phyloP scores from a whole-genome alignment of 2,888 invertebrate genomes.

The Synanthedon formicaeformis region DNA sequence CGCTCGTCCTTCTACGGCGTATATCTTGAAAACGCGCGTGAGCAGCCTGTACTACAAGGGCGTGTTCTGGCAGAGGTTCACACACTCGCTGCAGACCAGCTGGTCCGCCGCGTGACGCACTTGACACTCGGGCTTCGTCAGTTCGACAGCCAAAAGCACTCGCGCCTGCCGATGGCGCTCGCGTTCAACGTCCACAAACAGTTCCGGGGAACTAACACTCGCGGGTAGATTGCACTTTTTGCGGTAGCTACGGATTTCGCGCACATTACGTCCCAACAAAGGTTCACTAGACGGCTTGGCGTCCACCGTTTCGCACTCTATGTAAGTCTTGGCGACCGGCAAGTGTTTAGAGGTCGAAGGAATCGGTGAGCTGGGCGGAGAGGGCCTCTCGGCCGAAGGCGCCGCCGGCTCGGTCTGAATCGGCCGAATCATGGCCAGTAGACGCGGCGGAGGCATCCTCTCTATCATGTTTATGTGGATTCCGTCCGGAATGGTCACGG shows the following conservation, averaged over 20 bases:
- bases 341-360: conserved; percentile 24
- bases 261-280: conserved; percentile 38
- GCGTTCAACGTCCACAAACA: conserved; percentile 14
- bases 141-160: conserved; percentile 56
- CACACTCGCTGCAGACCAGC: conserved; percentile 35
- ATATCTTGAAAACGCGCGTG: conserved; percentile 63
- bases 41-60: conserved; percentile 62
- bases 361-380: conserved; percentile 22
- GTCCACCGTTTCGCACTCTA: conserved; percentile 12
- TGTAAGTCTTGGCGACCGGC: conserved; percentile 7
- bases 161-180: conserved; percentile 28
- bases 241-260: conserved; percentile 13
- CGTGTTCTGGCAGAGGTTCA: conserved; percentile 28
- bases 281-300: conserved; percentile 56
- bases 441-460: conserved; percentile 30
- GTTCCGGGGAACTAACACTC: conserved; percentile 61
- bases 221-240: conserved; percentile 25
- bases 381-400: conserved; percentile 16
- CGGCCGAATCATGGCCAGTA: conserved; percentile 48
- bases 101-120: conserved; percentile 26
- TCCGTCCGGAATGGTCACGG: conserved; percentile 60
- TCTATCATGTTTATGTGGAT: conserved; percentile 79
- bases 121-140: conserved; percentile 27
- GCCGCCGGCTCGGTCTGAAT: conserved; percentile 31
- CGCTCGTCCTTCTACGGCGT: conserved; percentile 43